These are phyloP conservation scores for Potorous gilbertii DNA, from an alignment of 2,797 vertebrate genomes.

Conservation along the genomic window DNA sequence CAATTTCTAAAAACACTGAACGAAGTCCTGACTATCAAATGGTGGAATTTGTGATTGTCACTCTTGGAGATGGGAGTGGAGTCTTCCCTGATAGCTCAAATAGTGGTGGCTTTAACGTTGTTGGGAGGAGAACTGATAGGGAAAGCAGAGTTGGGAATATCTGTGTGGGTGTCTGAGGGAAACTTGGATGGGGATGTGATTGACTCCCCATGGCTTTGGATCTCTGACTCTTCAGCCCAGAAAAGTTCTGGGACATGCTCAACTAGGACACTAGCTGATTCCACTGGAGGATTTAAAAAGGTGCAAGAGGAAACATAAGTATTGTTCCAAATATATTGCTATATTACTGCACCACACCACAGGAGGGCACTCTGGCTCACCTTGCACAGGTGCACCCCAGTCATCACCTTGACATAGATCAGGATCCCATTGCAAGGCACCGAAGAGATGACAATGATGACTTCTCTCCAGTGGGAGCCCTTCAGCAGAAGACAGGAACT, in stretches of 20 bases:
- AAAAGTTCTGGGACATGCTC: neutral
- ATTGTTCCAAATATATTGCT: conserved; percentile 91
- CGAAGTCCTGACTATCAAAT: neutral
- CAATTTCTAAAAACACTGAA: neutral
- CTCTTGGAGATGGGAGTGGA: neutral
- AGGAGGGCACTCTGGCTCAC: conserved; percentile 91
- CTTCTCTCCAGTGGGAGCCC: conserved; percentile 86
- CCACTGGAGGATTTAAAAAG: conserved; percentile 90
- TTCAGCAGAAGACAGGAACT: conserved; percentile 95
- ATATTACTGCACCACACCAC: conserved; percentile 92
- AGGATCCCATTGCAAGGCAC: conserved; percentile 89
- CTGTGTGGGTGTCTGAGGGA: neutral
- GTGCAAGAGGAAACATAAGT: conserved; percentile 92
- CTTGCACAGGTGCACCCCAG: conserved; percentile 92
- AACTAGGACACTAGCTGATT: conserved; percentile 89
- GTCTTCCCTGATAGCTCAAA: neutral
- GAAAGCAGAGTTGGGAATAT: neutral
- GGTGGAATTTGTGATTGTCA: neutral
- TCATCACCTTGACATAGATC: conserved; percentile 96
- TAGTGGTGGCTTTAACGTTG: neutral
- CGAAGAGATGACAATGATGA: conserved; percentile 93
- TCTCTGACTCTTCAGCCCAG: neutral
- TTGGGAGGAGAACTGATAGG: neutral
- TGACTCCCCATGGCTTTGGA: neutral
- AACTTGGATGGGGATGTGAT: neutral